Conservation (phyloP, 2,797 vertebrate genomes). For the Setipinna tenuifilis region DNA sequence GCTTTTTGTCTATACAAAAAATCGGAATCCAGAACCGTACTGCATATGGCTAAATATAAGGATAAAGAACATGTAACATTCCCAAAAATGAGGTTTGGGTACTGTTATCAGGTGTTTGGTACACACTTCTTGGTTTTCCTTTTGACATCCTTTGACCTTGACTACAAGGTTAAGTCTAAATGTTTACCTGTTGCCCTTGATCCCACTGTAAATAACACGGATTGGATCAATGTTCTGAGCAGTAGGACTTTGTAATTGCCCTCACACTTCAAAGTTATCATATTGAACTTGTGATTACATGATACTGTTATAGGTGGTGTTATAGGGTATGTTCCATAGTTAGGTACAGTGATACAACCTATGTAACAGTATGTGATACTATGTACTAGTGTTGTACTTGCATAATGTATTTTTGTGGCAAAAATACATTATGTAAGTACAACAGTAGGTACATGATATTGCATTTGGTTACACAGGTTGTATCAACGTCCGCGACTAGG, state of each 20-base stretch:
- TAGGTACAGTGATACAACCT: too few relatives aligned
- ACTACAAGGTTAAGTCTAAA: constrained; percentile 63
- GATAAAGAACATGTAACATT: neutral
- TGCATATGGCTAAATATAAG: neutral
- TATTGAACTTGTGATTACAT: too few relatives aligned
- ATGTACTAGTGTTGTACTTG: too few relatives aligned
- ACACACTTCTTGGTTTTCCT: constrained; percentile 24
- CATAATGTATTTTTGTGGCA: too few relatives aligned
- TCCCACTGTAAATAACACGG: constrained; percentile 48
- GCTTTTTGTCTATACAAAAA: neutral
- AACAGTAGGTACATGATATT: too few relatives aligned
- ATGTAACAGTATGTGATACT: too few relatives aligned
- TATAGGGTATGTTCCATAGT: too few relatives aligned
- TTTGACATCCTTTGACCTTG: constrained; percentile 8
- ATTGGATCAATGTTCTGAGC: constrained; percentile 40
- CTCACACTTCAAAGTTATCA: too few relatives aligned
- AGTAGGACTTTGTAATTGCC: neutral
- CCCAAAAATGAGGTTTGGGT: neutral
- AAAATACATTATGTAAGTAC: too few relatives aligned
- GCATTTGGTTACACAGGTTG: too few relatives aligned
- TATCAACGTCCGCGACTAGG: too few relatives aligned
- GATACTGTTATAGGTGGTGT: too few relatives aligned
- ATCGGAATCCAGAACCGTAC: neutral
- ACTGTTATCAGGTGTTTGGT: neutral
- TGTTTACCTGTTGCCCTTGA: constrained; percentile 82